Percentiles rank a stretch among this genome's conserved stretches.
Evolutionary conservation across 1,140 invertebrate species (phyloP).

Genomic region (Drosophila jambulina): DNA sequence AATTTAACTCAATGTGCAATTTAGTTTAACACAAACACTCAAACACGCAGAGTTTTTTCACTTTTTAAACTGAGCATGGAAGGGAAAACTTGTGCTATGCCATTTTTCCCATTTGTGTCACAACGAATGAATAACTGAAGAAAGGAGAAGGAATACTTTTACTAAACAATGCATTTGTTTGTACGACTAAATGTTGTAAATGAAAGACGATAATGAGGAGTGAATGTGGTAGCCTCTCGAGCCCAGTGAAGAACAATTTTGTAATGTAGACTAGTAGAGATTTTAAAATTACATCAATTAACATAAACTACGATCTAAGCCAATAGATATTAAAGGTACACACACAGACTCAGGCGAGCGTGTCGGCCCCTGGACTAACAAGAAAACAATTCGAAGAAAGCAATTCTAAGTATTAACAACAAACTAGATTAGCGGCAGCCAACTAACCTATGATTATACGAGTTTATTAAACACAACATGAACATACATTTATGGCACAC

Average conservation of each 20-base stretch:
- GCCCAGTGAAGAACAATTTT: constrained; percentile 63
- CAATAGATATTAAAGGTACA: constrained; percentile 44
- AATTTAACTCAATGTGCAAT: constrained; percentile 82
- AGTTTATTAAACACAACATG: constrained; percentile 46
- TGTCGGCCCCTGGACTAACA: constrained; percentile 37
- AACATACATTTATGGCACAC: constrained; percentile 20
- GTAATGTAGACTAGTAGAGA: constrained; percentile 62
- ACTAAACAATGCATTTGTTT: constrained; percentile 53
- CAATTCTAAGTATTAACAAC: constrained; percentile 81
- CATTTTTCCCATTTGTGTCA: constrained; percentile 44
- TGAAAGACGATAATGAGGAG: constrained; percentile 15
- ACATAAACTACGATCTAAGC: constrained; percentile 56
- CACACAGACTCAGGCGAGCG: constrained; percentile 22
- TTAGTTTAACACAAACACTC: constrained; percentile 70
- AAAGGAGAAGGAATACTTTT: constrained; percentile 19
- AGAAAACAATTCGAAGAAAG: constrained; percentile 69
- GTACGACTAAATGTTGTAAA: constrained; percentile 52
- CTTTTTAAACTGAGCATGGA: constrained; percentile 34
- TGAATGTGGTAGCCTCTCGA: constrained; percentile 13
- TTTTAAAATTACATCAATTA: constrained; percentile 60
- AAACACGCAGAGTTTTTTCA: constrained; percentile 34
- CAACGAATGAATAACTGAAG: constrained; percentile 44
- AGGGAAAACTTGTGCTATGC: constrained; percentile 16
- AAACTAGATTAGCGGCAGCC: constrained; percentile 68
- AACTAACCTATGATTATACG: constrained; percentile 62